Conservation (phyloP, 2,888 invertebrate genomes). For the Lasiommata megera region DNA sequence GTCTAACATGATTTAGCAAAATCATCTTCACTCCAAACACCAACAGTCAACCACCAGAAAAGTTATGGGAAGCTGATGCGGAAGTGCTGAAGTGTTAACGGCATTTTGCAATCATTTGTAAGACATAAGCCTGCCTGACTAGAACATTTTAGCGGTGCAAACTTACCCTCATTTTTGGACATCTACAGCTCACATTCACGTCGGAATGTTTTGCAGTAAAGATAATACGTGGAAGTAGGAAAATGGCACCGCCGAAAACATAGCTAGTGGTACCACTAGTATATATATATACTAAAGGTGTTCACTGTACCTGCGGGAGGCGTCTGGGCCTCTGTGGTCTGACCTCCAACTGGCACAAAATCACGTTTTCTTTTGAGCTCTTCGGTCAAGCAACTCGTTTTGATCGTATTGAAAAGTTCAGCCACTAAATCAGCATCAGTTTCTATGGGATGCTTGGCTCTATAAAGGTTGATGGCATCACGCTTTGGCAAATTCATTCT, state of each 20-base stretch:
- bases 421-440: constrained; percentile 35
- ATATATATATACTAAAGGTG: not conserved
- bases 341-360: not conserved
- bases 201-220: constrained; percentile 4
- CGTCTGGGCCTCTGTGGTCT: constrained; percentile 7
- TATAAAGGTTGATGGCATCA: constrained; percentile 34
- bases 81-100: not conserved
- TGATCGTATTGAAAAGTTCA: constrained; percentile 31
- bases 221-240: not conserved
- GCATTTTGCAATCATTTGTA: not conserved
- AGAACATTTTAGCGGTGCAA: no score
- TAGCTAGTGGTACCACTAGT: not conserved
- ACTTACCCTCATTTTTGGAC: no score
- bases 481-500: constrained; percentile 22
- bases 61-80: not conserved
- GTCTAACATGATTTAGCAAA: not conserved
- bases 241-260: not conserved
- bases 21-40: not conserved
- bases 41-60: not conserved
- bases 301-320: constrained; percentile 12
- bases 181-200: no score
- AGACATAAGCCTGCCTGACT: not conserved
- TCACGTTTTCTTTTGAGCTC: not conserved
- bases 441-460: constrained; percentile 32
- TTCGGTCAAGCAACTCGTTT: constrained; percentile 24